phyloP scores from a whole-genome alignment of 2,888 invertebrate genomes.

The Zaprionus bogoriensis region DNA sequence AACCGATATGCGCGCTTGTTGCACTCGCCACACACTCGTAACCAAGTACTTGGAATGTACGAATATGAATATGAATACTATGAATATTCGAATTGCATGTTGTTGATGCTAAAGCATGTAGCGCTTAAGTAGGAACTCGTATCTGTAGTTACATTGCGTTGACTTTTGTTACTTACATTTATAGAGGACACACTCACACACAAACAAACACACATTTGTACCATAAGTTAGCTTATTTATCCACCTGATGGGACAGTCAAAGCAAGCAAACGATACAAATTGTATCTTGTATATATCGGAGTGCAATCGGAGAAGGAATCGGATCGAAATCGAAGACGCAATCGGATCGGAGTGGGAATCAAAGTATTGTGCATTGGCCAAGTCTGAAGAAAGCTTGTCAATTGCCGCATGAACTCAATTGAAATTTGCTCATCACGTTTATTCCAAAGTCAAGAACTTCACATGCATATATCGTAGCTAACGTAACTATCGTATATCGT shows the following conservation, averaged over 20 bases:
- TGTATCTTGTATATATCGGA: constrained; percentile 22
- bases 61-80: constrained; percentile 18
- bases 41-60: constrained; percentile 2
- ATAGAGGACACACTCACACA: constrained; percentile 32
- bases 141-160: constrained; percentile 63
- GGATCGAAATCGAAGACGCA: constrained; percentile 14
- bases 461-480: constrained; percentile 4
- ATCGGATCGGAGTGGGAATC: constrained; percentile 1
- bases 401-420: constrained; percentile 54
- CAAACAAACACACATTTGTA: constrained; percentile 11
- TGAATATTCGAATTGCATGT: constrained; percentile 70
- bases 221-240: constrained; percentile 39
- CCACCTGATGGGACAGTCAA: constrained; percentile 17
- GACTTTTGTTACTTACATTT: constrained; percentile 76
- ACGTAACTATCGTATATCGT: constrained; percentile 11
- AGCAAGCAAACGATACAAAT: constrained; percentile 33
- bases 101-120: constrained; percentile 77
- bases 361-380: constrained; percentile 54
- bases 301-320: constrained; percentile 1
- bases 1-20: constrained; percentile 42
- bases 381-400: constrained; percentile 54
- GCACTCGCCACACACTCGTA: constrained; percentile 37
- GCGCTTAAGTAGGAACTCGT: constrained; percentile 74
- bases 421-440: constrained; percentile 64
- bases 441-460: constrained; percentile 51